Conservation (phyloP, 2,888 invertebrate genomes). For the Chrysomela aeneicollis region DNA sequence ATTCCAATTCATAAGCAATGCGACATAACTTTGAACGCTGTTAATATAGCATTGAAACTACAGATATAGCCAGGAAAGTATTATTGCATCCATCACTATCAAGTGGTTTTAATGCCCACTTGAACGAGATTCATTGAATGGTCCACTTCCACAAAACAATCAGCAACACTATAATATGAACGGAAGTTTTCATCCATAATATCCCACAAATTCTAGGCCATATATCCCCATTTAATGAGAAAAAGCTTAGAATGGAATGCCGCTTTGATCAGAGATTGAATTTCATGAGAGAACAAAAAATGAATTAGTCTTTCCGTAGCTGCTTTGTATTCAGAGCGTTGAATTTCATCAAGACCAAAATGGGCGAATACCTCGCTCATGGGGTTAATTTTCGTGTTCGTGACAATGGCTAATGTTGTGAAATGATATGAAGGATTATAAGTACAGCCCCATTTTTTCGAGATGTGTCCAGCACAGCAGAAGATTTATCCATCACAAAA, state of each 20-base stretch:
- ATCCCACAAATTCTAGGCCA: no score
- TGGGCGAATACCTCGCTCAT: neutral
- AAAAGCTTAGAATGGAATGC: neutral
- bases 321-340: neutral
- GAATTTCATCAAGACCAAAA: neutral
- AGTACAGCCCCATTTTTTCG: no score
- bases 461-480: no score
- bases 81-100: no score
- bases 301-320: neutral
- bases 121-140: no score
- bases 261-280: neutral
- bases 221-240: neutral
- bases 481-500: no score
- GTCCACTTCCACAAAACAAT: no score
- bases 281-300: neutral
- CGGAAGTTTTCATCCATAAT: no score
- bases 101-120: no score
- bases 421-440: neutral
- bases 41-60: no score
- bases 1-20: neutral
- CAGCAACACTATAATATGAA: no score
- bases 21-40: neutral
- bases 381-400: neutral
- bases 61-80: no score
- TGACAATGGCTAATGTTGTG: neutral